Base-by-base conservation (phyloP, 2,797 vertebrate genomes). In the Tarsius wallacei region DNA sequence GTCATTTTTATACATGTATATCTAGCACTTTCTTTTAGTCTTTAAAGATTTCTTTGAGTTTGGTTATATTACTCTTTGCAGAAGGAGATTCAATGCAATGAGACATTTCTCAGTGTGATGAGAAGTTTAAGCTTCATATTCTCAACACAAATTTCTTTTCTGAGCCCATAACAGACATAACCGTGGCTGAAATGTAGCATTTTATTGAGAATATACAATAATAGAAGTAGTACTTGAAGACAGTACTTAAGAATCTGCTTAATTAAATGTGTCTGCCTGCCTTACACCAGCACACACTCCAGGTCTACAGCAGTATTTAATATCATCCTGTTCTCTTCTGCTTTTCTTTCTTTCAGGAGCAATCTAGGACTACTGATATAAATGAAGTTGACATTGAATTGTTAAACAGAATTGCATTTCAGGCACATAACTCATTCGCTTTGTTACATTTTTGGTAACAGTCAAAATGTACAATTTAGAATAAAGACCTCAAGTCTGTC, bases 381-480 rank as follows among this genome's bases (percentile, higher is more conserved):
- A 96, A 93, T 4, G 57, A 63, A 85, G 63, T 42, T 89, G 24
- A 91, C 87, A 96, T 77, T 94, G 71, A 85, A 81, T 77, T 88
- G 55, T 88, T 90, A 73, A n/a, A 66, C n/a, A 85, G 76, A 93
- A 84, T 36, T 96, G 47, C 26, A 83, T 74, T 90, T 85, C 73
- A 80, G 28, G 26, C 92, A 88, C 73, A 22, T 81, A 80, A 87
- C 33, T 85, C 66, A 63, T 96, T 73, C 63, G 14, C 66, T 95
- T 89, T 73, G 61, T 91, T 91, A 80, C 51, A 82, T 77, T 80
- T 93, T 87, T 47, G 14, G 87, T 51, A 84, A 36, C 26, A 96
- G 91, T 42, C 94, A 92, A 97, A 96, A 96, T 74, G 91, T 17
- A 76, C 85, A 90, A 74, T 26, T 76, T 90, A 61, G n/a, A 86